Evolutionary conservation across 2,113 vertebrate genomes (phyloP), one percentile per base, ranked within the genome.

Genomic region (Sorex fumeus): DNA sequence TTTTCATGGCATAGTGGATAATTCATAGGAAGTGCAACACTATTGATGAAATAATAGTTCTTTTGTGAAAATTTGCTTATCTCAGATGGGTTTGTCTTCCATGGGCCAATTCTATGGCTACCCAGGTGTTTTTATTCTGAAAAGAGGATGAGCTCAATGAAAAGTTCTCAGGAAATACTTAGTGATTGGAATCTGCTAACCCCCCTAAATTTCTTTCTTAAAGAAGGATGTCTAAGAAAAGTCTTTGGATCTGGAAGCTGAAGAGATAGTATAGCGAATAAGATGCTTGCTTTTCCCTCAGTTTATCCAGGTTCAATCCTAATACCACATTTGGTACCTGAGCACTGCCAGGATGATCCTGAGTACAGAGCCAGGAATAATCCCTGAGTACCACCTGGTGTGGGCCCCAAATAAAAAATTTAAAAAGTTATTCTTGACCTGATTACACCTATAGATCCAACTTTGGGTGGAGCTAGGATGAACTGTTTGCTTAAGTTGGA

Each of bases 141-240:
- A 72, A 93, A 89, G 13, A 67, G n/a, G n/a, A 0, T 57, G 12
- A 40, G 53, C 6, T 72, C 32, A 9, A 36, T 9, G 50, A 16
- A 23, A 83, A 21, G 2, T 71, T 71, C 43, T 91, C 84, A 45
- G 9, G 64, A 18, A 82, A 9, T 64, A 57, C 28, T 27, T 87
- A 66, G n/a, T 84, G 4, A 28, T 32, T 87, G 9, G 11, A 81
- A 80, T 84, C 34, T 47, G 5, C 11, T 53, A 4, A 0, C 43
- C 7, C n/a, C 34, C 27, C 0, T 36, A 16, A 45, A 50, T 80
- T 93, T 84, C 13, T 89, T 16, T 66, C 32, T 12, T 9, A 23
- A 93, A 86, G 30, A 88, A 45, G 30, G 85, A 40, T 70, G 19
- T 77, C 40, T 36, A 36, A 66, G n/a, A n/a, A n/a, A n/a, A n/a